Percentiles rank a stretch among this genome's conserved stretches.
These are phyloP conservation scores for Hydrophis major DNA, from an alignment of 2,797 vertebrate genomes.

Conservation along the genomic window DNA sequence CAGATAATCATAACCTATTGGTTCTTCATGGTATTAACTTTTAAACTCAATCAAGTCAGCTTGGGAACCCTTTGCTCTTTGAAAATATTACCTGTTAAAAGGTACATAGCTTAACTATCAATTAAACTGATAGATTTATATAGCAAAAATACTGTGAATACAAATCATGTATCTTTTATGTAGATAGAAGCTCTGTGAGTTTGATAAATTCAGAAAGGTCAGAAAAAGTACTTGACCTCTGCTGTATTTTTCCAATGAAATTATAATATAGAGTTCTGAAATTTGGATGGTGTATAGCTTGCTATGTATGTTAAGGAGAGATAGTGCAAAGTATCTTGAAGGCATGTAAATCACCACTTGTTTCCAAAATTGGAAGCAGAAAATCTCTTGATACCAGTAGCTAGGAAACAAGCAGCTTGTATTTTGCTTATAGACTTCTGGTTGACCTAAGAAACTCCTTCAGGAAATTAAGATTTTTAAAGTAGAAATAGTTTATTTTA, in stretches of 20 bases:
- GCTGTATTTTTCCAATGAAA: not conserved
- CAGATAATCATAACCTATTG: not conserved
- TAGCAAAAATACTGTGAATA: conserved; percentile 1
- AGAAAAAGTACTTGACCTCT: not conserved
- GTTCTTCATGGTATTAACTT: not conserved
- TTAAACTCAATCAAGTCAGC: not conserved
- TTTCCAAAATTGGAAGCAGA: not conserved
- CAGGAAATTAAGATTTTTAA: not conserved
- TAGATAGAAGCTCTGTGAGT: not conserved
- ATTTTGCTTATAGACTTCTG: not conserved
- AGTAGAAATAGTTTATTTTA: not conserved
- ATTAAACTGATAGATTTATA: conserved; percentile 6
- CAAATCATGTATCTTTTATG: not conserved
- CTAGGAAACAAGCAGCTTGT: not conserved
- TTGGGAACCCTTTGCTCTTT: not conserved
- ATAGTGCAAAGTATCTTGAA: not conserved
- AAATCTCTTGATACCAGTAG: not conserved
- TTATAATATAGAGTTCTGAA: not conserved
- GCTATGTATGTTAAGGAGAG: not conserved
- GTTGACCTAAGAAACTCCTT: not conserved
- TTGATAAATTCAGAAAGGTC: not conserved
- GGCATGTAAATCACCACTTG: not conserved
- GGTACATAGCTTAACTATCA: not conserved
- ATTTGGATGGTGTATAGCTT: not conserved
- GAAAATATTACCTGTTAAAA: not conserved